Conservation (phyloP, 2,797 vertebrate genomes). For the Lemur catta region DNA sequence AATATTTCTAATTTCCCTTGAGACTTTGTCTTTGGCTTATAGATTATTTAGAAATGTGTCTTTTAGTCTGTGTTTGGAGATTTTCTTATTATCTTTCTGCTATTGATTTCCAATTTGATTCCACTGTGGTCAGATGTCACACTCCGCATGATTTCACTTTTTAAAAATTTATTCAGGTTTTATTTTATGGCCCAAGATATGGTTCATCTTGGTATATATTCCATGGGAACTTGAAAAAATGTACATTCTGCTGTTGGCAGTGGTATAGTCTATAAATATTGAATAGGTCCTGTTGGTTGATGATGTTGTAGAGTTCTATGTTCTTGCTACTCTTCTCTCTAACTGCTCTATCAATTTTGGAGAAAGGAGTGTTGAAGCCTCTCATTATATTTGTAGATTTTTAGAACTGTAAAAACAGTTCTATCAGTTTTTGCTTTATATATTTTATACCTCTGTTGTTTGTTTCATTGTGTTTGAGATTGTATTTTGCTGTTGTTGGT, state of each 20-base stretch:
- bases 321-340: not conserved
- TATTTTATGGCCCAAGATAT: not conserved
- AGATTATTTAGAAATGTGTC: not conserved
- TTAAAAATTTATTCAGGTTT: not conserved
- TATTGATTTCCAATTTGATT: not conserved
- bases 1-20: not conserved
- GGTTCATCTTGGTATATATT: not conserved
- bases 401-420: not conserved
- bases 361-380: not conserved
- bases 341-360: not conserved
- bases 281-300: not conserved
- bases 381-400: not conserved
- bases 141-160: not conserved
- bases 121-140: not conserved
- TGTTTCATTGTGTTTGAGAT: not conserved
- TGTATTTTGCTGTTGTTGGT: not conserved
- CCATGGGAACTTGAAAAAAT: not conserved
- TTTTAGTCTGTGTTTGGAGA: not conserved
- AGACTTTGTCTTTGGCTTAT: not conserved
- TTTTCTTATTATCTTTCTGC: not conserved
- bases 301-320: not conserved
- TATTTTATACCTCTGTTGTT: not conserved
- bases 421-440: not conserved
- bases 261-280: not conserved
- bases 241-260: not conserved